phyloP scores from a whole-genome alignment of 1,140 invertebrate genomes.

The Whitmania pigra region DNA sequence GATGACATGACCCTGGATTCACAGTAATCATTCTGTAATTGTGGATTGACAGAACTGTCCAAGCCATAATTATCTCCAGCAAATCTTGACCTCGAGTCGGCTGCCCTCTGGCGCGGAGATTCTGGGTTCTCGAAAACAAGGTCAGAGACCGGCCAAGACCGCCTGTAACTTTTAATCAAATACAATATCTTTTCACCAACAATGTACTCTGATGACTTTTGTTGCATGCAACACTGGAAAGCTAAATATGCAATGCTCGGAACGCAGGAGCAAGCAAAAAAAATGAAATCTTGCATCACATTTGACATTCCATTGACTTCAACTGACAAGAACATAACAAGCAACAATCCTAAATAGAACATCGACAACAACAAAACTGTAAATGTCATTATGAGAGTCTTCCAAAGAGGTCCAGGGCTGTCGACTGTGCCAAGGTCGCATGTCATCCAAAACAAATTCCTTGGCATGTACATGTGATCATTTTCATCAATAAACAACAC shows the following conservation, averaged over 20 bases:
- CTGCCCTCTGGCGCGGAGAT: neutral
- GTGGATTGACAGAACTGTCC: no score
- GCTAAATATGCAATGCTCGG: neutral
- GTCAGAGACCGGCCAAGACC: constrained; percentile 21
- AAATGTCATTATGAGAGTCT: constrained; percentile 2
- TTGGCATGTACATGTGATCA: constrained; percentile 21
- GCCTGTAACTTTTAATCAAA: constrained; percentile 14
- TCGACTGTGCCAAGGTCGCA: constrained; percentile 17
- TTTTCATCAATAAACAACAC: constrained; percentile 22
- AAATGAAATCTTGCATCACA: constrained; percentile 13
- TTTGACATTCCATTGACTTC: neutral
- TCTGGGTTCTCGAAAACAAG: constrained; percentile 10
- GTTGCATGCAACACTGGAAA: constrained; percentile 9
- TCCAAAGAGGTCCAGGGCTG: constrained; percentile 22
- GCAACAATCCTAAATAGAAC: constrained; percentile 13
- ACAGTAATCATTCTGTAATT: neutral
- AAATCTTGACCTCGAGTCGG: neutral
- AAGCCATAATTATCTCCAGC: neutral
- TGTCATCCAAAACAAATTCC: constrained; percentile 18
- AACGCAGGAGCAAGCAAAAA: neutral
- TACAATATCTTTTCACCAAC: constrained; percentile 7
- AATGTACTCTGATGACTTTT: neutral
- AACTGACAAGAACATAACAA: constrained; percentile 15
- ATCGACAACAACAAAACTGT: constrained; percentile 6
- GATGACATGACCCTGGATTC: neutral